Conservation (phyloP, 2,888 invertebrate species). For the Empis livida region DNA sequence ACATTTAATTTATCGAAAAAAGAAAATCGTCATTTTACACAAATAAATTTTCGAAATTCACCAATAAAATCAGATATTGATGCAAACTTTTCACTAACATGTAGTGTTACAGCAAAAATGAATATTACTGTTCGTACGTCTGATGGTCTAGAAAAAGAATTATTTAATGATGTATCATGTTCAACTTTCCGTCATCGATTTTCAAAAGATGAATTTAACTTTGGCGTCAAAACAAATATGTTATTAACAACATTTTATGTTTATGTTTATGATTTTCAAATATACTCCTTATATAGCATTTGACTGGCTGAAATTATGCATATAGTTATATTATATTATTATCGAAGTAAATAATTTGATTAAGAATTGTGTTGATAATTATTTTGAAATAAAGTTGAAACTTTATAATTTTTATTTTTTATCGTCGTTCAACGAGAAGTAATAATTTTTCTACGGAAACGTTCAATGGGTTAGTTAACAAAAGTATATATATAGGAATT, state of each 20-base stretch:
- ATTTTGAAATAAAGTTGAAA: no score
- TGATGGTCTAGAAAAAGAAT: constrained; percentile 53
- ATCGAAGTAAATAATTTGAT: no score
- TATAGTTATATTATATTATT: no score
- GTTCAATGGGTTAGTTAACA: no score
- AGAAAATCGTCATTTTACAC: constrained; percentile 86
- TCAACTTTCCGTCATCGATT: constrained; percentile 68
- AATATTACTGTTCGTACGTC: constrained; percentile 71
- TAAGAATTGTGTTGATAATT: no score
- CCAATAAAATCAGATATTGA: constrained; percentile 87
- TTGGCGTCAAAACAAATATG: constrained; percentile 81
- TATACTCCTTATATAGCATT: no score
- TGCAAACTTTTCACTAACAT: constrained; percentile 79
- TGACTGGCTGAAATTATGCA: no score
- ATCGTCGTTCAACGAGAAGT: no score
- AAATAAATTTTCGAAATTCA: constrained; percentile 93
- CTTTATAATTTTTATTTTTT: no score
- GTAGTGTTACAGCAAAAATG: constrained; percentile 80
- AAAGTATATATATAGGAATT: no score
- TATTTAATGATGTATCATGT: constrained; percentile 69
- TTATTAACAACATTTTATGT: constrained; percentile 92
- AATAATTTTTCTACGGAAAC: no score
- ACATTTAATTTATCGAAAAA: constrained; percentile 97
- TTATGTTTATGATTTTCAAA: constrained; percentile 91
- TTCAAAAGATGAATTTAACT: constrained; percentile 82